Evolutionary conservation across 2,113 vertebrate genomes (phyloP), one percentile per base, ranked within the genome.

Genomic region (Pavo muticus): DNA sequence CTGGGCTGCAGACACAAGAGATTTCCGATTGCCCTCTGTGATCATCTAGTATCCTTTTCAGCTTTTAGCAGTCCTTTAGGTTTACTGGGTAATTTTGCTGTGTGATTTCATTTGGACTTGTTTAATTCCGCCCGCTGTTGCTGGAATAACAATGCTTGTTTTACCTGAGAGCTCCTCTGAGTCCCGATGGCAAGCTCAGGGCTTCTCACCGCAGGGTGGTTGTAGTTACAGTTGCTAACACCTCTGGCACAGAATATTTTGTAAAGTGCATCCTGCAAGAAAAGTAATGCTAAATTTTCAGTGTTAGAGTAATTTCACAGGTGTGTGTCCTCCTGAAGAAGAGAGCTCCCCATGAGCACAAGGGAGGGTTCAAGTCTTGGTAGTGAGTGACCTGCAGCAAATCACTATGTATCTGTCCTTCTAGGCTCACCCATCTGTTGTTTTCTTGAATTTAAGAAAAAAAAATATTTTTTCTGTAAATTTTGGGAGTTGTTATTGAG

Each of bases 351-450:
- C 27, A 18, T 39, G 57, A 83, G 59, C 14, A 14, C 4, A 7
- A 24, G 45, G 8, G 8, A 47, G 29, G 8, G 16, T 4, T 48
- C 27, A 42, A 64, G 76, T 47, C 35, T 42, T 48, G 72, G 52
- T 30, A 70, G 64, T 47, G 15, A 47, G 12, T 63, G 20, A 37
- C 44, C 40, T 32, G 42, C 14, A 48, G 42, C 0, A 0, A 47
- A 13, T n/a, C 14, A 10, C 30, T 1, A 1, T 39, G 25, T 19
- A 24, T 24, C 52, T 87, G 74, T 50, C 29, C 24, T 32, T 76
- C 47, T 42, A 32, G 65, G 6, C 8, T 17, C 10, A 17, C 14
- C 9, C 0, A 0, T 18, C 48, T 5, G 1, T 61, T 39, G 11
- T 13, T 73, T 83, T 57, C 40, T 65, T 23, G 35, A 68, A 16